Evolutionary conservation across 1,140 invertebrate species (phyloP), one percentile per base, ranked within the genome.

Genomic region (Phenacoccus solenopsis): DNA sequence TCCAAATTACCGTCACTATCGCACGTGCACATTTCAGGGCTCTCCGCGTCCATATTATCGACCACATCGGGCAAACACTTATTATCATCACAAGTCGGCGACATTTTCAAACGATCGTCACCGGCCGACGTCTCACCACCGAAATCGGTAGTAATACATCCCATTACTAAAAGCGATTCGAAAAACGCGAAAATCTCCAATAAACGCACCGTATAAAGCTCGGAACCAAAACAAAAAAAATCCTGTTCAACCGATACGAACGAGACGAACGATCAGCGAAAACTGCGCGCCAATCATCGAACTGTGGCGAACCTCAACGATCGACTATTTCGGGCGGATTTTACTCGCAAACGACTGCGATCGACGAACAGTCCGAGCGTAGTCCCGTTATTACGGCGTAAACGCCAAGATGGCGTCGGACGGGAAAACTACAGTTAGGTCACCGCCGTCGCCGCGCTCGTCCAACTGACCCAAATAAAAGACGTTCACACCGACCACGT

Each of bases 381-480:
- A 49, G 20, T 49, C 38, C 38, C 38, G 38, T 49, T 49, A 49
- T 49, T 49, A 49, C 38, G 38, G 38, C 12, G 38, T 49, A 49
- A 49, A 49, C 38, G 38, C 38, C 38, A 49, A 49, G 3, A 49
- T 49, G 38, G 38, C 38, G 38, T 49, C 38, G 12, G 38, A 49
- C 38, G 38, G 38, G 16, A 49, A 49, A 49, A 49, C 38, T 49
- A 49, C 38, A 49, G 38, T 49, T 49, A 49, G 38, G 38, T 49
- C 59, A 64, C 22, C 12, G 12, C 25, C 13, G 13, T 27, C 16
- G 2, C 25, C 59, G 59, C 25, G 21, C 4, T 64, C 59, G 59
- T 64, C 25, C 59, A 64, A 64, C 59, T 64, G 59, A 64, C 59
- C 59, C 59, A 64, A 64, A 64, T 64, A 64, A 16, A 22, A 64